phyloP scores from a whole-genome alignment of 2,888 invertebrate species.

The Rhyacophila evoluta region DNA sequence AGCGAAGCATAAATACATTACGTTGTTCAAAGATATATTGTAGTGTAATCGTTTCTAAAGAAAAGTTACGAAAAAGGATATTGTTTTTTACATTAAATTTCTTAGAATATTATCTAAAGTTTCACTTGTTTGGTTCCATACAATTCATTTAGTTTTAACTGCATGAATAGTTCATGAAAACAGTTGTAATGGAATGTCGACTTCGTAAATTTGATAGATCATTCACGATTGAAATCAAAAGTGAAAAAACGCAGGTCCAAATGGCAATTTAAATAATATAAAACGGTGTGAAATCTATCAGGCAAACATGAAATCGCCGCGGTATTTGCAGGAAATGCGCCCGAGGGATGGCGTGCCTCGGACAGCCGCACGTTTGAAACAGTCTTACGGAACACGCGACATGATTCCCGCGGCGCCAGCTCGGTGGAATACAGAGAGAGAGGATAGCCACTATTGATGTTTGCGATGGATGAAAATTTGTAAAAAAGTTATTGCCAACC shows the following conservation, averaged over 20 bases:
- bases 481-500: constrained; percentile 35
- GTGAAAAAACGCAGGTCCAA: background rate
- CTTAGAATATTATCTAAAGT: no score
- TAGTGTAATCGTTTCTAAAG: no score
- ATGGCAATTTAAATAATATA: background rate
- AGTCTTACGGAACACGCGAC: constrained; percentile 33
- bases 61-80: no score
- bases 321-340: background rate
- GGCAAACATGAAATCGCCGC: background rate
- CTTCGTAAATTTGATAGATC: no score
- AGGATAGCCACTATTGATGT: constrained; percentile 45
- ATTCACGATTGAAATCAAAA: no score
- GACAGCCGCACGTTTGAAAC: background rate
- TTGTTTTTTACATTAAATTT: no score
- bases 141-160: no score
- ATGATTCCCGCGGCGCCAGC: constrained; percentile 15
- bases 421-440: constrained; percentile 10
- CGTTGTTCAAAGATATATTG: no score
- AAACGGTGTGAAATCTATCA: background rate
- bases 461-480: constrained; percentile 33
- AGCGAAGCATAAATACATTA: no score
- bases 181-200: no score
- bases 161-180: no score
- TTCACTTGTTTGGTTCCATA: no score
- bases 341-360: background rate